A percentile compares a stretch with the other conserved stretches of the same genome.
phyloP scores from a whole-genome alignment of 2,797 vertebrate species.

The Enteromius radiatus region DNA sequence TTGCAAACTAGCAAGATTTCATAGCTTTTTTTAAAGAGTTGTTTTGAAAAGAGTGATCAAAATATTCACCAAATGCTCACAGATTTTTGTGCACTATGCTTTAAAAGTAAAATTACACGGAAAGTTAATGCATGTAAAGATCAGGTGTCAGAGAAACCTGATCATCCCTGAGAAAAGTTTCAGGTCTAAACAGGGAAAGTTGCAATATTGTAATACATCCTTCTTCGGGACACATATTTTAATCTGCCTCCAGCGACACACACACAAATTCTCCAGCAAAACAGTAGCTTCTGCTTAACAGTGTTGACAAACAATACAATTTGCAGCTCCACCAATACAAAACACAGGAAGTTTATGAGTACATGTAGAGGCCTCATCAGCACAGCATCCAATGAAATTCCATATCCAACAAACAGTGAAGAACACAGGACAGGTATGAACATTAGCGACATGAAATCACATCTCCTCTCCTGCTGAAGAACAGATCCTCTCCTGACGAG shows the following conservation, averaged over 20 bases:
- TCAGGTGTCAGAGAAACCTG: background rate
- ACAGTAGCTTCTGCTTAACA: slow-evolving; percentile 3
- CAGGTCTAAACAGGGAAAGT: background rate
- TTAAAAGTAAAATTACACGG: background rate
- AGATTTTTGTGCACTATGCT: background rate
- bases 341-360: slow-evolving; percentile 18
- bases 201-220: background rate
- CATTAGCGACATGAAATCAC: background rate
- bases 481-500: slow-evolving; percentile 37
- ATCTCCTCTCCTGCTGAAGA: background rate
- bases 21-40: background rate
- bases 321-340: background rate
- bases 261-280: slow-evolving; percentile 6
- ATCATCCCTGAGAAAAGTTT: background rate
- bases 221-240: background rate
- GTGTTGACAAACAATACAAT: slow-evolving; percentile 21
- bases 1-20: background rate
- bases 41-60: background rate
- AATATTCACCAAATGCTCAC: background rate
- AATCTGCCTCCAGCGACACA: background rate
- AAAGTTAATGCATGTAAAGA: background rate
- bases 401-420: background rate
- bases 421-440: background rate
- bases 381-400: slow-evolving; percentile 3
- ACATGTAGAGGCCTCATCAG: background rate